These are phyloP conservation scores for Junonia oenone DNA, from an alignment of 2,888 invertebrate genomes.

Conservation along the genomic window DNA sequence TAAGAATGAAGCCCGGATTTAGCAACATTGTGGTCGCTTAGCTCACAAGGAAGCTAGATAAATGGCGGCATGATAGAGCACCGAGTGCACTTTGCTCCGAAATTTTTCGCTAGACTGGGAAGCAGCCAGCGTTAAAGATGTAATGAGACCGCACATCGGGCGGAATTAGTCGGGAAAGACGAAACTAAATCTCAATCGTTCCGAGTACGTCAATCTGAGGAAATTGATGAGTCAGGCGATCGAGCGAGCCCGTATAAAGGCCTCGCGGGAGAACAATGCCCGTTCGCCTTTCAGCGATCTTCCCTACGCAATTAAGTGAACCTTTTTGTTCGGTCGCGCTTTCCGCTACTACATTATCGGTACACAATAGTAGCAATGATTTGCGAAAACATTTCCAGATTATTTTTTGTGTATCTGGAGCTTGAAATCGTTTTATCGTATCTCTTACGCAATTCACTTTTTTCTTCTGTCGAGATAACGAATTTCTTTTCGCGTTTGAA, in stretches of 20 bases:
- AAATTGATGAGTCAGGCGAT: conserved; percentile 73
- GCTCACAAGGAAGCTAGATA: conserved; percentile 36
- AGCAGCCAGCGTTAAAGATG: conserved; percentile 19
- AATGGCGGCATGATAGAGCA: conserved; percentile 35
- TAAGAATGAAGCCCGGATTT: conserved; percentile 3
- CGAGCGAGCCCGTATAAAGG: conserved; percentile 56
- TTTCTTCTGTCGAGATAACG: conserved; percentile 43
- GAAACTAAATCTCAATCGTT: conserved; percentile 57
- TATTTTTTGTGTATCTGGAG: conserved; percentile 43
- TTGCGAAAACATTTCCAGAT: conserved; percentile 69
- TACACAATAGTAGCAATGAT: conserved; percentile 71
- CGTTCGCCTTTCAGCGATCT: conserved; percentile 59
- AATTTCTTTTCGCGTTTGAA: conserved; percentile 32
- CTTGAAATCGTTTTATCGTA: conserved; percentile 1
- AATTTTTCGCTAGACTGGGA: conserved; percentile 21
- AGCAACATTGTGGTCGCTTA: not conserved
- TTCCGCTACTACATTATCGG: conserved; percentile 70
- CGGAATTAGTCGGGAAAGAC: conserved; percentile 39
- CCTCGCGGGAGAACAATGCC: conserved; percentile 67
- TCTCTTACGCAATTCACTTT: conserved; percentile 41
- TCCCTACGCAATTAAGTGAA: conserved; percentile 73
- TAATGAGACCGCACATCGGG: conserved; percentile 28
- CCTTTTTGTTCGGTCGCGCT: conserved; percentile 66
- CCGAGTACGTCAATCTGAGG: conserved; percentile 51
- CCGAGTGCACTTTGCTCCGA: conserved; percentile 25